Percentiles rank a stretch among this genome's conserved stretches.
Evolutionary conservation across 2,888 invertebrate species (phyloP).

Genomic region (Callyntrura guangdongensis): DNA sequence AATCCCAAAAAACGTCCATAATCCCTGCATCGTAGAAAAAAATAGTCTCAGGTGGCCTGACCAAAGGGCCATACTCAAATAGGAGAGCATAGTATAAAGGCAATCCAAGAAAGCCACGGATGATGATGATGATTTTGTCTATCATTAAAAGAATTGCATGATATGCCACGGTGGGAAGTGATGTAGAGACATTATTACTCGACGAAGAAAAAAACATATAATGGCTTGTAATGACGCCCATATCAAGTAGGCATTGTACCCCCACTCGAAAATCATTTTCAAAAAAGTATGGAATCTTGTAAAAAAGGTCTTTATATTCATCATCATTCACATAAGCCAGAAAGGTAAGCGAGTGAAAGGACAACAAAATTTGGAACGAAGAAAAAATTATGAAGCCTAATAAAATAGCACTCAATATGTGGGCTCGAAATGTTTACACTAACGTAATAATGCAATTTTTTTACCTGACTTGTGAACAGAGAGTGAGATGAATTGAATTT

Average conservation of each 20-base stretch:
- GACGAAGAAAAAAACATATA: constrained; percentile 9
- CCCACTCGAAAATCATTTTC: constrained; percentile 53
- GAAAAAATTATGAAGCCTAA: constrained; percentile 29
- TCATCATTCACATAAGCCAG: constrained; percentile 21
- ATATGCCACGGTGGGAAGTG: constrained; percentile 57
- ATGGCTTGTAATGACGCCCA: constrained; percentile 62
- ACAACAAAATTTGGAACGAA: too few relatives aligned
- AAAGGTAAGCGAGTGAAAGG: constrained; percentile 37
- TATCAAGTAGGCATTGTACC: constrained; percentile 55
- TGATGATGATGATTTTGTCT: constrained; percentile 13
- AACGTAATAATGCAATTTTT: constrained; percentile 59
- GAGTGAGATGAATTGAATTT: constrained; percentile 23
- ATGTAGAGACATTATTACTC: constrained; percentile 33
- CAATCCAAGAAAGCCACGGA: constrained; percentile 20
- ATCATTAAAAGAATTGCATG: constrained; percentile 46
- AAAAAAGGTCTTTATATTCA: constrained; percentile 25
- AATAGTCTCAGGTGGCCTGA: constrained; percentile 56
- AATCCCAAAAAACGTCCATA: constrained; percentile 29
- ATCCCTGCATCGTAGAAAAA: constrained; percentile 44
- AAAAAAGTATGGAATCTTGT: constrained; percentile 18
- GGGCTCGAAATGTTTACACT: constrained; percentile 68
- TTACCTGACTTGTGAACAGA: constrained; percentile 10
- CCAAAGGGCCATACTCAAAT: neutral
- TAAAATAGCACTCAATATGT: constrained; percentile 71
- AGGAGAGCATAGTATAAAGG: neutral